Evolutionary conservation across 1,140 invertebrate species (phyloP), one percentile per base, ranked within the genome.

Genomic region (Tachypleus tridentatus): DNA sequence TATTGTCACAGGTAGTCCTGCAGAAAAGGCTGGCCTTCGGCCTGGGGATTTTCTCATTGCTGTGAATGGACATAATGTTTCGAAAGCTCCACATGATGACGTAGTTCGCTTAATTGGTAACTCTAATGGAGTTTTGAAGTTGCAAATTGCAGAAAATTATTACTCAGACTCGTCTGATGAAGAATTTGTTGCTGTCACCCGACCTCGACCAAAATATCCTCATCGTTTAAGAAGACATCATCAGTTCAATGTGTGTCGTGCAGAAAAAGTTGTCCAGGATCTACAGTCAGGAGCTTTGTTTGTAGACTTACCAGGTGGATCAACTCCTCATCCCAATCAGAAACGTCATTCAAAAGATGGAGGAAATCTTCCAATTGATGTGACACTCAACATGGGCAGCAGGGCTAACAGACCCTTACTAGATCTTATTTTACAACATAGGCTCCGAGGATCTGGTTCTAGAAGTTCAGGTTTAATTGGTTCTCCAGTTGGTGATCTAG

Each of bases 11-110:
- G 86, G 87, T 67, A 91, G 89, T 72, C 89, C 90, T 3, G 91
- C 91, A 2, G 88, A 91, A 69, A 79, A 81, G 64, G 90, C 90
- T 29, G 92, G 92, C 4, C 78, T 98, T 9, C 83, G 90, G 57
- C 86, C 91, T 54, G 93, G 93, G 0, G 92, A 97, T 76, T 93
- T 91, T 72, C 78, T 97, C 7, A 85, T 97, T 7, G 88, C 91
- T 8, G 93, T 97, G 0, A 94, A 96, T 77, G 89, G 88, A 3
- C 81, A 87, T 47, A 91, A 87, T 75, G 93, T 97, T 3, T 88
- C 89, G 8, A 87, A 91, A 77, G 82, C 88, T 62, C 86, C 88
- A 0, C 94, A 97, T 74, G 93, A 96, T 73, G 91, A 93, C 63
- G 93, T 97, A 4, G 94, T 95, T 3, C 82, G 87, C 66, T 77